A percentile compares a stretch with the other conserved stretches of the same genome.
These are phyloP conservation scores for Neodiprion lecontei DNA, from an alignment of 1,140 invertebrate species.

Conservation along the genomic window DNA sequence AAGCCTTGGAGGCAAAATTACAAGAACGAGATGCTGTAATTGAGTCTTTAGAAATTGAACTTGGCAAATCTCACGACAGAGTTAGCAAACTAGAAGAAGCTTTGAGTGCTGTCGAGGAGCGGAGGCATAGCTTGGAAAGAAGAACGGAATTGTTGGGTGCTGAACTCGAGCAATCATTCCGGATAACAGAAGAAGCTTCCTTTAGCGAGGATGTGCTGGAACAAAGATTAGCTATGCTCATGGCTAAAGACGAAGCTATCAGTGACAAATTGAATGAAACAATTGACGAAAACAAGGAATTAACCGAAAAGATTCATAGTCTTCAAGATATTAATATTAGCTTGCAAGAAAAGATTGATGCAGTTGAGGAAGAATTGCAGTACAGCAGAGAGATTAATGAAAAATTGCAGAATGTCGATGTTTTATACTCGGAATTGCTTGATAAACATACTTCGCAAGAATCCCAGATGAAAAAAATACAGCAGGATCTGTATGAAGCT, in stretches of 20 bases:
- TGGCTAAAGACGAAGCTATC: conserved; percentile 65
- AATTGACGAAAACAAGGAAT: conserved; percentile 65
- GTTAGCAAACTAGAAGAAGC: conserved; percentile 68
- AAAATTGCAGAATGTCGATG: conserved; percentile 14
- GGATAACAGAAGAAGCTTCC: conserved; percentile 62
- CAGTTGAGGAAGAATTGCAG: conserved; percentile 46
- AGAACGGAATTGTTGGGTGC: conserved; percentile 63
- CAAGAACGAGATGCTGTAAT: conserved; percentile 76
- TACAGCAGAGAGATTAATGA: conserved; percentile 12
- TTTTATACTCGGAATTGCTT: conserved; percentile 25
- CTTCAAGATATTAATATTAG: conserved; percentile 56
- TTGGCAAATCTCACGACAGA: conserved; percentile 68
- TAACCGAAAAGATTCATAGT: conserved; percentile 59
- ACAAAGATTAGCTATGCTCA: conserved; percentile 61
- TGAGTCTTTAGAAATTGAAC: conserved; percentile 73
- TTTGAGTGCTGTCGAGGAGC: conserved; percentile 63
- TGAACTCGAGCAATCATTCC: conserved; percentile 63
- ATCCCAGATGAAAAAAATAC: conserved; percentile 26
- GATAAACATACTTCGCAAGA: conserved; percentile 30
- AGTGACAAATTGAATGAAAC: conserved; percentile 64
- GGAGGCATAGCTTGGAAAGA: conserved; percentile 62
- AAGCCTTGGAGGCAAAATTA: conserved; percentile 67
- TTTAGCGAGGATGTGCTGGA: conserved; percentile 65
- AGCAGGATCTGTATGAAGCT: conserved; percentile 27
- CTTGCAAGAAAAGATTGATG: conserved; percentile 48